Evolutionary conservation across 1,140 invertebrate species (phyloP).

Genomic region (Brachionus sp.): DNA sequence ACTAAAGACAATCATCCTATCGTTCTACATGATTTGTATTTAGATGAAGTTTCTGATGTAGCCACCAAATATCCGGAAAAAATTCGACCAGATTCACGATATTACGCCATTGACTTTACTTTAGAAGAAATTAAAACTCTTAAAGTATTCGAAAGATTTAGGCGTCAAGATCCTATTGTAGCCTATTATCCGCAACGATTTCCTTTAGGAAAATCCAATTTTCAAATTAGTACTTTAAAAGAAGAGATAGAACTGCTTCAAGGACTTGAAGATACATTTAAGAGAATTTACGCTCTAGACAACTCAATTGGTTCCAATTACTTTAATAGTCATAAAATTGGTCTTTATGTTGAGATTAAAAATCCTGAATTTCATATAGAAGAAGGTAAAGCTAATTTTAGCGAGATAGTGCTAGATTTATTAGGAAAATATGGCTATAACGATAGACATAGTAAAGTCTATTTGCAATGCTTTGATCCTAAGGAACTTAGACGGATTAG

Average conservation of each 20-base stretch:
- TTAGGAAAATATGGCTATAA: conserved; percentile 12
- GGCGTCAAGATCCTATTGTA: not conserved
- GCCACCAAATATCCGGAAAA: conserved; percentile 13
- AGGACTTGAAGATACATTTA: conserved; percentile 18
- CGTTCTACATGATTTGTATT: conserved; percentile 50
- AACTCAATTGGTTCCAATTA: not conserved
- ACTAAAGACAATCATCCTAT: conserved; percentile 50
- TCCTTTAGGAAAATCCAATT: conserved; percentile 13
- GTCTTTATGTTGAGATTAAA: conserved; percentile 44
- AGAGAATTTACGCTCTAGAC: conserved; percentile 5
- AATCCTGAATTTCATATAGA: conserved; percentile 34
- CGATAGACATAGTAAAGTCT: not conserved
- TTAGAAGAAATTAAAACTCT: conserved; percentile 25
- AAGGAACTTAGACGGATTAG: conserved; percentile 3
- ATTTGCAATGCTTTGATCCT: conserved; percentile 42
- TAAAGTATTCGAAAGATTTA: conserved; percentile 12
- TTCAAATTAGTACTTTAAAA: conserved; percentile 32
- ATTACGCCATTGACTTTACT: conserved; percentile 41
- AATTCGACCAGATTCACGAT: not conserved
- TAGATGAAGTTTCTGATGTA: conserved; percentile 49
- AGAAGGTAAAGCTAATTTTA: conserved; percentile 34
- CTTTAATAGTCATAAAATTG: not conserved
- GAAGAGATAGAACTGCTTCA: conserved; percentile 40
- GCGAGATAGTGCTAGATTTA: conserved; percentile 40
- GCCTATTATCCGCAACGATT: conserved; percentile 18